Percentiles rank a stretch among this genome's conserved stretches.
phyloP scores from a whole-genome alignment of 1,140 invertebrate genomes.

The Ceratosolen fusciceps region DNA sequence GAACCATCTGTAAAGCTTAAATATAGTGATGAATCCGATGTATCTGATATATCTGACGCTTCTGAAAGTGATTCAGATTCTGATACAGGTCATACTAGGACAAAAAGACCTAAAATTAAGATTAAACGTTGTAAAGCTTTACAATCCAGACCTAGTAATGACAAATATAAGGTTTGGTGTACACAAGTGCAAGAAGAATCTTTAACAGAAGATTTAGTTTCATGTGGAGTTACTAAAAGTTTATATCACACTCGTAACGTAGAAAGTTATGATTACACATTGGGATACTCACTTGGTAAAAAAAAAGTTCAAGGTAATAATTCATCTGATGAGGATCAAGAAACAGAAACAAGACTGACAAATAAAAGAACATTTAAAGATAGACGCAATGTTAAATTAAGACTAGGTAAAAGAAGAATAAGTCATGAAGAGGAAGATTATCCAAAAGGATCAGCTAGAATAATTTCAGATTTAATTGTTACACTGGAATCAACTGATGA shows the following conservation, averaged over 20 bases:
- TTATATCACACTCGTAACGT: slow-evolving; percentile 73
- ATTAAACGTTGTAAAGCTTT: slow-evolving; percentile 61
- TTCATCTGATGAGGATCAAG: slow-evolving; percentile 69
- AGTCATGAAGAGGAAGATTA: slow-evolving; percentile 66
- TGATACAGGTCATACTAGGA: slow-evolving; percentile 57
- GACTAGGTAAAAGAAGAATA: slow-evolving; percentile 72
- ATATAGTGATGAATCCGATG: slow-evolving; percentile 69
- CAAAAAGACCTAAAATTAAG: slow-evolving; percentile 66
- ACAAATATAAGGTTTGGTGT: slow-evolving; percentile 78
- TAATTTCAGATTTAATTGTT: slow-evolving; percentile 72
- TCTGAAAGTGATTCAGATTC: slow-evolving; percentile 71
- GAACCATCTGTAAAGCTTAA: slow-evolving; percentile 54
- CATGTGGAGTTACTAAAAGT: slow-evolving; percentile 74
- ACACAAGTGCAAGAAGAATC: slow-evolving; percentile 76
- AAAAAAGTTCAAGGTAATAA: slow-evolving; percentile 61
- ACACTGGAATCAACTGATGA: slow-evolving; percentile 71
- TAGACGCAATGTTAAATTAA: slow-evolving; percentile 74
- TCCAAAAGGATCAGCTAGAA: slow-evolving; percentile 70
- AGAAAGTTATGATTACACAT: slow-evolving; percentile 74
- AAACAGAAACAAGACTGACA: slow-evolving; percentile 63
- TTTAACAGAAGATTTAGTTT: slow-evolving; percentile 74
- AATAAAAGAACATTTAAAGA: slow-evolving; percentile 76
- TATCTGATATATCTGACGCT: slow-evolving; percentile 66
- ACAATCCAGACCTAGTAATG: slow-evolving; percentile 53
- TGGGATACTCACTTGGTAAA: slow-evolving; percentile 59